A percentile compares a stretch with the other conserved stretches of the same genome.
These are phyloP conservation scores for Chironomus tepperi DNA, from an alignment of 1,140 invertebrate species.

Conservation along the genomic window DNA sequence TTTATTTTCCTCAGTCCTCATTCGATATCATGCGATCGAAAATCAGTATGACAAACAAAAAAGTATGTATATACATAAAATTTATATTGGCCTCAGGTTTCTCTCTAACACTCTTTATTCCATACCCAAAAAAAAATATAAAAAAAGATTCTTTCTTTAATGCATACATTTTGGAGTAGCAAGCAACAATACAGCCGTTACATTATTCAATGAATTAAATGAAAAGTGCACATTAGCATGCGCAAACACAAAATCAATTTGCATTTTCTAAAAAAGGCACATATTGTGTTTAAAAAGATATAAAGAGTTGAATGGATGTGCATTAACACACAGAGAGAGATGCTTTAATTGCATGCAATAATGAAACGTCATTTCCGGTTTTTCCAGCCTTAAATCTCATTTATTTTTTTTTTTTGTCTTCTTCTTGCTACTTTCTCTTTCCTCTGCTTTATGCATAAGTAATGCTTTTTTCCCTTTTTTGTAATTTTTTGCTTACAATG, in stretches of 20 bases:
- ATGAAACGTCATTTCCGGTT: slow-evolving; percentile 7
- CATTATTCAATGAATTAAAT: neutral
- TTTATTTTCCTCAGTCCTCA: neutral
- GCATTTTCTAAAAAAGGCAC: neutral
- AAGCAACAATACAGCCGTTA: no score
- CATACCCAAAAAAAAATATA: no score
- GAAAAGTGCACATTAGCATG: neutral
- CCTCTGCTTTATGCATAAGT: neutral
- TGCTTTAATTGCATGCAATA: neutral
- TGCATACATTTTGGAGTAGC: no score
- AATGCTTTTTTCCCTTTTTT: no score
- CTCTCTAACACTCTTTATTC: no score
- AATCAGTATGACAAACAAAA: neutral
- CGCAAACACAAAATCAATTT: neutral
- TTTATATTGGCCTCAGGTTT: neutral
- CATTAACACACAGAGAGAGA: neutral
- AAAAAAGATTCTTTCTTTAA: no score
- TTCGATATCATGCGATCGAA: neutral
- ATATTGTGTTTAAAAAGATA: neutral
- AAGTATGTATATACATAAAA: neutral
- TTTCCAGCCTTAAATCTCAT: neutral
- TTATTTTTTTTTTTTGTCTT: neutral
- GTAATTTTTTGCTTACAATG: no score
- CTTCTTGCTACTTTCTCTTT: neutral
- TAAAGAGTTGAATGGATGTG: neutral